Conservation (phyloP, 2,888 invertebrate species). For the Campoplex capitator region DNA sequence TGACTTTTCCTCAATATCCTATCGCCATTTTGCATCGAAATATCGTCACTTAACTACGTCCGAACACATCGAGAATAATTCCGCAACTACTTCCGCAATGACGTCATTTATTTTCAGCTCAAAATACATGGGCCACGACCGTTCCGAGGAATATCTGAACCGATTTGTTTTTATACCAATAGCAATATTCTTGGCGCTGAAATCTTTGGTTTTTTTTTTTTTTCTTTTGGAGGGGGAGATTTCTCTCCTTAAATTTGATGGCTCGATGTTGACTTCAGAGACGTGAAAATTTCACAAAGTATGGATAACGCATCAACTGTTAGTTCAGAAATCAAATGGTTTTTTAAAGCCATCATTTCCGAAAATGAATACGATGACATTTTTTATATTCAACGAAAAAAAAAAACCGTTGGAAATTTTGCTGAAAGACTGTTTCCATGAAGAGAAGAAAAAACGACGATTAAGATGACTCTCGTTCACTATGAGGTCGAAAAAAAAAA, state of each 20-base stretch:
- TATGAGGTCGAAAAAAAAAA: neutral
- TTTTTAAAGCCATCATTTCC: neutral
- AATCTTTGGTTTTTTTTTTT: too few species aligned
- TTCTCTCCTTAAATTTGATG: neutral
- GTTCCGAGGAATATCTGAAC: neutral
- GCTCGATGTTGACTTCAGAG: neutral
- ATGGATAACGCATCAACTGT: too few species aligned
- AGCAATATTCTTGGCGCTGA: neutral
- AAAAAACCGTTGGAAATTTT: neutral
- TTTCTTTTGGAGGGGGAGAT: too few species aligned
- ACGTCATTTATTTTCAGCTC: neutral
- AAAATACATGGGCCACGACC: neutral
- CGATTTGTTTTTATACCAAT: neutral
- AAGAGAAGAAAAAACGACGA: neutral
- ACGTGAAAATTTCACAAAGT: neutral
- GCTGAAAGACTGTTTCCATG: neutral
- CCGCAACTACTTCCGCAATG: constrained; percentile 1
- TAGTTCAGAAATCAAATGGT: neutral
- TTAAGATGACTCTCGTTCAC: neutral
- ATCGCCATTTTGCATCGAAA: constrained; percentile 14
- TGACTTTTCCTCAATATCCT: constrained; percentile 35
- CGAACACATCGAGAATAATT: constrained; percentile 6
- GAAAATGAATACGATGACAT: neutral
- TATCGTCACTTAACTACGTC: neutral
- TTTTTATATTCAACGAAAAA: neutral